These are phyloP conservation scores for Eupeodes luniger DNA, from an alignment of 2,888 invertebrate species.

Conservation along the genomic window DNA sequence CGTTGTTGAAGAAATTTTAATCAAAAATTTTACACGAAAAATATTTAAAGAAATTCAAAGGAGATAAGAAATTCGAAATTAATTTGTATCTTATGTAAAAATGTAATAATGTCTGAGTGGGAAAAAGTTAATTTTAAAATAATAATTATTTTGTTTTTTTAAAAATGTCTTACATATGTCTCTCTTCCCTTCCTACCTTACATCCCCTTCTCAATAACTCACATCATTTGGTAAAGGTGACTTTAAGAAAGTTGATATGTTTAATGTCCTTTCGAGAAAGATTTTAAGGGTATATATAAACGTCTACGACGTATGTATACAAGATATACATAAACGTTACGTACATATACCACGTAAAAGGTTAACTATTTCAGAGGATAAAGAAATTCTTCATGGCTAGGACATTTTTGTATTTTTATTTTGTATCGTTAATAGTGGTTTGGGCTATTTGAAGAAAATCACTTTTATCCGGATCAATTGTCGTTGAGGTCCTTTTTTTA, in stretches of 20 bases:
- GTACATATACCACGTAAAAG: conserved; percentile 30
- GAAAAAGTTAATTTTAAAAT: conserved; percentile 2
- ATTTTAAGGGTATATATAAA: not conserved
- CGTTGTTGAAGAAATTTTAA: conserved; percentile 59
- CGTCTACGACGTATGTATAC: not conserved
- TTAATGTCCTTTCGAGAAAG: not conserved
- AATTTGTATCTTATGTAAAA: not conserved
- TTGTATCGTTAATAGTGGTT: not conserved
- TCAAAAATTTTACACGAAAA: conserved; percentile 39
- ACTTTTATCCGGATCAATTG: conserved; percentile 73
- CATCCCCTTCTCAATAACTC: no score
- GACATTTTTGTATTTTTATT: not conserved
- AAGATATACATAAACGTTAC: conserved; percentile 3
- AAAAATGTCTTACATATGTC: not conserved
- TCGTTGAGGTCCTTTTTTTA: conserved; percentile 49
- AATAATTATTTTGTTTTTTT: not conserved
- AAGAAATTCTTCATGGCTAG: conserved; percentile 19
- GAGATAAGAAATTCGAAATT: not conserved
- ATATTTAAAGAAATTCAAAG: not conserved
- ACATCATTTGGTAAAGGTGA: not conserved
- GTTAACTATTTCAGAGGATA: conserved; percentile 29
- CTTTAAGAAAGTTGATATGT: conserved; percentile 11
- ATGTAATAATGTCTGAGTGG: conserved; percentile 22
- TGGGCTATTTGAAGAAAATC: conserved; percentile 55
- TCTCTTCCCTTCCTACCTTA: no score